Evolutionary conservation across 1,140 invertebrate genomes (phyloP), one percentile per base, ranked within the genome.

Genomic region (Phymorhynchus buccinoides): DNA sequence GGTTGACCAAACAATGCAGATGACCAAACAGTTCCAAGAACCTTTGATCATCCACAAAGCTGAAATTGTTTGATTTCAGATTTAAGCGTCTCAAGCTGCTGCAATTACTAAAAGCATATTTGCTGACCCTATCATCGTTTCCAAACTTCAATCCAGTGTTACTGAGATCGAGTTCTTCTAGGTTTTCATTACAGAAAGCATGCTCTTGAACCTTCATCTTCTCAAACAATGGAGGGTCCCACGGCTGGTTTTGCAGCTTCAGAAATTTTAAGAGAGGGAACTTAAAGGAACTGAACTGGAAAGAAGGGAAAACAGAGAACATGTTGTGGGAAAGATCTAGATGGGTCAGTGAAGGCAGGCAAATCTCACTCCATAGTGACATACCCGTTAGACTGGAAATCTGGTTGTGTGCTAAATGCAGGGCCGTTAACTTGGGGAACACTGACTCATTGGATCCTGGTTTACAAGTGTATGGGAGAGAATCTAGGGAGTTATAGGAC

Each of bases 21-120:
- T 48, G 42, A 22, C 42, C 42, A 32, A 80, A 80, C 44, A 80
- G 42, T 35, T 80, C 42, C 3, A 80, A 16, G n/a, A 80, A 80
- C 56, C 78, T 42, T 27, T 80, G 18, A 27, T 80, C 78, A 52
- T 80, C 78, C 1, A 80, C 78, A 30, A 16, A 32, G 3, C 14
- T 48, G 42, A 80, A 80, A 42, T 80, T 35, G 48, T 80, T 80
- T 9, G 14, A 39, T 14, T 52, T 42, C 41, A 80, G n/a, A 7
- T 3, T 22, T 4, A 80, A 35, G 18, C 12, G n/a, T 30, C 35
- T 22, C 27, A 80, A 9, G 18, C n/a, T 7, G 4, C 12, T 1
- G 42, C 78, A 52, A 3, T 52, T 32, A 0, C 27, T 32, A 14
- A 80, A 48, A 80, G 42, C 27, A 12, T n/a, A 9, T 22, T 32